Evolutionary conservation across 2,888 invertebrate genomes (phyloP).

Genomic region (Tuberolachnus salignus): DNA sequence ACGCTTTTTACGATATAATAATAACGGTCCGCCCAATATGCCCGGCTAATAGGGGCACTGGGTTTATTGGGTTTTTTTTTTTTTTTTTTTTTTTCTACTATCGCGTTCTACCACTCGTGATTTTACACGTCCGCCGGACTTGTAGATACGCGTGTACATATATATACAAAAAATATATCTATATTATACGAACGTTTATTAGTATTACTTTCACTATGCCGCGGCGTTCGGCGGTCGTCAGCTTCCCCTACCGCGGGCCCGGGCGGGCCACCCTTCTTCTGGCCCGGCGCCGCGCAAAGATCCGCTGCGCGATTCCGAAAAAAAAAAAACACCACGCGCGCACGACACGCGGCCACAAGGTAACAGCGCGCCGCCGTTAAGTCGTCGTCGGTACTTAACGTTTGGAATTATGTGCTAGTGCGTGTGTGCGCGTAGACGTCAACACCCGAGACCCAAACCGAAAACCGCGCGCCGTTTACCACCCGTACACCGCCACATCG

Average conservation of each 20-base stretch:
- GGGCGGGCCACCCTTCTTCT: constrained; percentile 36
- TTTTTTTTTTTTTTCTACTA: background rate
- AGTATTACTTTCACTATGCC: constrained; percentile 28
- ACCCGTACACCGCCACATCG: too few species aligned
- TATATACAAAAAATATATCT: background rate
- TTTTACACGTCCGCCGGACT: too few species aligned
- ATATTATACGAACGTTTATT: background rate
- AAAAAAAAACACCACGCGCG: constrained; percentile 22
- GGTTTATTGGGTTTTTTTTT: background rate
- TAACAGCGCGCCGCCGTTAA: constrained; percentile 31
- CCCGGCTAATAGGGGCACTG: constrained; percentile 2
- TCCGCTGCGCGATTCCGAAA: constrained; percentile 18
- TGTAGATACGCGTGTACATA: background rate
- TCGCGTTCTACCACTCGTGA: too few species aligned
- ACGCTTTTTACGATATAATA: too few species aligned
- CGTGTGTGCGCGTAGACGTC: constrained; percentile 34
- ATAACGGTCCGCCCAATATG: too few species aligned
- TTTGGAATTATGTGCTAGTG: constrained; percentile 47
- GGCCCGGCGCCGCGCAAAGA: constrained; percentile 9
- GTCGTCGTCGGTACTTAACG: constrained; percentile 48
- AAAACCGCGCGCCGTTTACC: constrained; percentile 14
- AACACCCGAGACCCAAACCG: background rate
- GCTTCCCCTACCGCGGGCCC: constrained; percentile 22
- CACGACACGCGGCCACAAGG: constrained; percentile 6
- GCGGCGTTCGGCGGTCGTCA: background rate